Percentiles rank a stretch among this genome's conserved stretches.
These are phyloP conservation scores for Arothron firmamentum DNA, from an alignment of 2,113 vertebrate species.

Conservation along the genomic window DNA sequence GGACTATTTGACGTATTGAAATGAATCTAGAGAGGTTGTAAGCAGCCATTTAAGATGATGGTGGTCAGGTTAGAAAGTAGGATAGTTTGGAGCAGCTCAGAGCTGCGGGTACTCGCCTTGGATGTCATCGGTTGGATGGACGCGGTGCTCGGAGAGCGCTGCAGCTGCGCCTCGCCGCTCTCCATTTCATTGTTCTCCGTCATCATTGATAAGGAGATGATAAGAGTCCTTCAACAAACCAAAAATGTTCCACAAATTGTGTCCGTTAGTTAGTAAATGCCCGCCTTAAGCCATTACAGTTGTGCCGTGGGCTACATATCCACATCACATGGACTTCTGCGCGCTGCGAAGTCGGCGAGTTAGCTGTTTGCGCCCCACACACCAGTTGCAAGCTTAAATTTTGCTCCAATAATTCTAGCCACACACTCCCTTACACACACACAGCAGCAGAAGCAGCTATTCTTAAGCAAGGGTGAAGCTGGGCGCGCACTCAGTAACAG, in stretches of 20 bases:
- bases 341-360: conserved; percentile 30
- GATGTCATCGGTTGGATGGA: conserved; percentile 76
- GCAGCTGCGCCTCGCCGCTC: conserved; percentile 76
- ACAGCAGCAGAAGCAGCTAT: not conserved
- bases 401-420: not conserved
- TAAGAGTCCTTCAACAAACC: not conserved
- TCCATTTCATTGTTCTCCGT: conserved; percentile 83
- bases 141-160: conserved; percentile 74
- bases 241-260: conserved; percentile 16
- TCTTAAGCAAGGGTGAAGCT: conserved; percentile 2
- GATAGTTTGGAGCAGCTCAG: no score
- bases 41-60: no score
- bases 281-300: conserved; percentile 7
- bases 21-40: no score
- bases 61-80: no score
- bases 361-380: conserved; percentile 15
- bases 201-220: conserved; percentile 55
- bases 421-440: not conserved
- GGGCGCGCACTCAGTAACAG: conserved; percentile 4
- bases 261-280: not conserved
- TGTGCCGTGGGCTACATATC: conserved; percentile 12
- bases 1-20: no score
- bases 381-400: not conserved
- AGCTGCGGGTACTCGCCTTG: conserved; percentile 73
- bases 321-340: conserved; percentile 34